Conservation (phyloP, 1,140 invertebrate genomes). For the Euborellia annulipes region DNA sequence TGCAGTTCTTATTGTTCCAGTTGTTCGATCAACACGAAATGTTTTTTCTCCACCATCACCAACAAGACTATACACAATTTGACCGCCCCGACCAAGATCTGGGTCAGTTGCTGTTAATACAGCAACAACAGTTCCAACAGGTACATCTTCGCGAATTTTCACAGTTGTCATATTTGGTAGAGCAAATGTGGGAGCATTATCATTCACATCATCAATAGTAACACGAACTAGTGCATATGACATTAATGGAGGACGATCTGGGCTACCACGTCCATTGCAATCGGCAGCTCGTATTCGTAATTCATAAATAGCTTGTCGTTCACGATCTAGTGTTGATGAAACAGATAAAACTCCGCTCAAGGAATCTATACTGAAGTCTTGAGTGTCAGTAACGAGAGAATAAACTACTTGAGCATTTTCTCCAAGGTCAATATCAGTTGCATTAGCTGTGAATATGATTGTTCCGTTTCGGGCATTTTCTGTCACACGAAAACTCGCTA, state of each 20-base stretch:
- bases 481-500: conserved; percentile 68
- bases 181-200: conserved; percentile 72
- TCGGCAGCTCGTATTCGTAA: conserved; percentile 70
- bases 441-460: conserved; percentile 64
- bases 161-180: conserved; percentile 51
- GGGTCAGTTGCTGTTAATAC: conserved; percentile 73
- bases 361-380: conserved; percentile 69
- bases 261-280: conserved; percentile 37
- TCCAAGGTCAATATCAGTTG: conserved; percentile 70
- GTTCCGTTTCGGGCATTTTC: conserved; percentile 76
- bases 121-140: conserved; percentile 69
- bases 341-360: conserved; percentile 61
- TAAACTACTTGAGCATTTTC: conserved; percentile 67
- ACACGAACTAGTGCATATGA: conserved; percentile 62
- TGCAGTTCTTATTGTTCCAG: conserved; percentile 66
- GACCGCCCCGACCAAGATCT: conserved; percentile 65
- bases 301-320: conserved; percentile 67
- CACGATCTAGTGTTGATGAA: conserved; percentile 61
- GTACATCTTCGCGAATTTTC: conserved; percentile 81
- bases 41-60: conserved; percentile 24
- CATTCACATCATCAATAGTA: conserved; percentile 77
- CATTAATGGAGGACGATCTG: conserved; percentile 36
- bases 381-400: conserved; percentile 58
- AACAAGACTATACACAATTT: conserved; percentile 55
- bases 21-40: conserved; percentile 63